Percentiles rank a stretch among this genome's conserved stretches.
These are phyloP conservation scores for Molanna angustata DNA, from an alignment of 2,888 invertebrate genomes.

Conservation along the genomic window DNA sequence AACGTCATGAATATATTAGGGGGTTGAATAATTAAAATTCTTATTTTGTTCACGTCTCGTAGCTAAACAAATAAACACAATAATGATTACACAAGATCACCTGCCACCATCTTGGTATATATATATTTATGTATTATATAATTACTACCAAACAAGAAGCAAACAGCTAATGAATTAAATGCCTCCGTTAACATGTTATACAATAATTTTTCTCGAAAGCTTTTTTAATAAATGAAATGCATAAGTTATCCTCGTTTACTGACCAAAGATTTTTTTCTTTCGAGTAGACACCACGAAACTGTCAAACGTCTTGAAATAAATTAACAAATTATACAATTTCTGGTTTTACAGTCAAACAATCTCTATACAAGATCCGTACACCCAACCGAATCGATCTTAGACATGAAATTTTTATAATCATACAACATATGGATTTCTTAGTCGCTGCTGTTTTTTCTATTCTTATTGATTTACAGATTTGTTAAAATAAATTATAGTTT, in stretches of 20 bases:
- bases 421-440: too few relatives aligned
- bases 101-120: constrained; percentile 16
- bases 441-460: too few relatives aligned
- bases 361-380: constrained; percentile 11
- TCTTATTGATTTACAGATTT: too few relatives aligned
- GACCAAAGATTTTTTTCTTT: constrained; percentile 19
- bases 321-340: constrained; percentile 31
- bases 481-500: too few relatives aligned
- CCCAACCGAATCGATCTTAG: constrained; percentile 5
- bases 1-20: constrained; percentile 24
- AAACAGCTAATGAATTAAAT: constrained; percentile 14
- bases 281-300: constrained; percentile 21
- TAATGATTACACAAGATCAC: constrained; percentile 26
- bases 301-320: constrained; percentile 28
- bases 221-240: constrained; percentile 21
- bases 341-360: constrained; percentile 19
- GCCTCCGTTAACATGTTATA: constrained; percentile 20
- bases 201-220: constrained; percentile 13
- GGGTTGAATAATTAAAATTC: constrained; percentile 12
- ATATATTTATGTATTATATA: too few relatives aligned
- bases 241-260: constrained; percentile 12
- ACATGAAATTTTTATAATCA: too few relatives aligned
- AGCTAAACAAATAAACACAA: constrained; percentile 27
- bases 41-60: constrained; percentile 27
- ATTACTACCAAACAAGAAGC: constrained; percentile 6